Base-by-base conservation (phyloP, 2,113 vertebrate genomes). In the Dromiciops gliroides region DNA sequence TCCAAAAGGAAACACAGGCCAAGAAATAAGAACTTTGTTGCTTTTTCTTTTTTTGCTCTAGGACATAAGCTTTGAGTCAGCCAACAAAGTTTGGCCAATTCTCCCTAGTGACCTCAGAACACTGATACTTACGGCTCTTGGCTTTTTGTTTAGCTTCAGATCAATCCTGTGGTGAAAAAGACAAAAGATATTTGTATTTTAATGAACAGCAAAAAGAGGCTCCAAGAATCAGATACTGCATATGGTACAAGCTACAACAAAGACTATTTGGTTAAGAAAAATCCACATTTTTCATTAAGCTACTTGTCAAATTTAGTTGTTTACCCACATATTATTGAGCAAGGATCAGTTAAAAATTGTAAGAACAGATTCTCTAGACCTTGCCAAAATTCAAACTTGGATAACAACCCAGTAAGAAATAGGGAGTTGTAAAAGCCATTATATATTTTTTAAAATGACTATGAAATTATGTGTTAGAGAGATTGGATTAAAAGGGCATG, bases 131-230 rank as follows among this genome's bases (percentile, higher is more conserved):
- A 99, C 99, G 95, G 99, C 99, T 99, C 99, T 98, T 52, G 99
- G 99, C 98, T 99, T 99, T 99, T 99, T 99, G 99, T 99, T 99
- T 97, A 99, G 99, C 98, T 99, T 99, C 99, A 99, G 99, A 99
- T 99, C 99, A 98, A 99, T 99, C 99, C 99, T 99, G 99, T 92
- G 98, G 98, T 95, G 97, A 95, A 95, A 98, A 97, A 98, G 96
- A 98, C 95, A 98, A 98, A 97, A 98, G 97, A 98, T 0, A 97
- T 95, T 96, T 98, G 97, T 96, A 96, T 98, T 98, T 98, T 98
- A 98, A 97, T 97, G 89, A 94, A 97, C 50, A 96, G 96, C 67
- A 90, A 49, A 95, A 95, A 94, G 89, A 11, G 1, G 92, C 89
- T 94, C 93, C 93, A 97, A 97, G 95, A 96, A 97, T 95, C 95